Evolutionary conservation across 2,888 invertebrate genomes (phyloP).

Genomic region (Phymatocera aterrima): DNA sequence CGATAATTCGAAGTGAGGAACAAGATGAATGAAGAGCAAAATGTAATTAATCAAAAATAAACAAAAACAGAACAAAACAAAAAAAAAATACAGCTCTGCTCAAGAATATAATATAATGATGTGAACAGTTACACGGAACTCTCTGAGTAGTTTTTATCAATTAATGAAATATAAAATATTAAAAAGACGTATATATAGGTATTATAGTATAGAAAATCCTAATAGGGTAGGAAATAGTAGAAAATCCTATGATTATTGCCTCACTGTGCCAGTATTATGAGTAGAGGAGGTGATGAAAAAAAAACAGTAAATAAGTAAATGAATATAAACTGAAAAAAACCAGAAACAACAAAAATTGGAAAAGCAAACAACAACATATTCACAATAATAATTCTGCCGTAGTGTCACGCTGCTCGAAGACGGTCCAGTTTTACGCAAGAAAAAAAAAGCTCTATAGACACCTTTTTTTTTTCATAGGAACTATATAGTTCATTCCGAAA

Average conservation of each 20-base stretch:
- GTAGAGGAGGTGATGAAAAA: no score
- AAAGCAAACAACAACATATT: not conserved
- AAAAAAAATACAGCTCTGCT: conserved; percentile 25
- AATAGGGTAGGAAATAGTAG: conserved; percentile 54
- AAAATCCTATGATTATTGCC: conserved; percentile 70
- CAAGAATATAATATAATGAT: not conserved
- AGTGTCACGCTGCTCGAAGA: conserved; percentile 71
- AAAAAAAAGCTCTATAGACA: not conserved
- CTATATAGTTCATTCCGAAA: conserved; percentile 46
- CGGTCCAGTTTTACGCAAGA: conserved; percentile 68
- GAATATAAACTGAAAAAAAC: not conserved
- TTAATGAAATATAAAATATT: not conserved
- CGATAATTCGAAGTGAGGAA: no score
- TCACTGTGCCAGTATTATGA: conserved; percentile 72
- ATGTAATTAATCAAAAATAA: no score
- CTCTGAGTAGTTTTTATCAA: not conserved
- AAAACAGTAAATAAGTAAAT: not conserved
- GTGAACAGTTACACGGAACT: not conserved
- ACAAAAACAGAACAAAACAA: conserved; percentile 10
- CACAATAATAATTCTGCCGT: conserved; percentile 65
- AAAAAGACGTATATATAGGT: conserved; percentile 44
- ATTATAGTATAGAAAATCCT: no score
- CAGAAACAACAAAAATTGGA: not conserved
- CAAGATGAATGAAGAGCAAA: no score
- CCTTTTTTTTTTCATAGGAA: conserved; percentile 44